Evolutionary conservation across 2,113 vertebrate genomes (phyloP).

Genomic region (Cichladusa arquata): DNA sequence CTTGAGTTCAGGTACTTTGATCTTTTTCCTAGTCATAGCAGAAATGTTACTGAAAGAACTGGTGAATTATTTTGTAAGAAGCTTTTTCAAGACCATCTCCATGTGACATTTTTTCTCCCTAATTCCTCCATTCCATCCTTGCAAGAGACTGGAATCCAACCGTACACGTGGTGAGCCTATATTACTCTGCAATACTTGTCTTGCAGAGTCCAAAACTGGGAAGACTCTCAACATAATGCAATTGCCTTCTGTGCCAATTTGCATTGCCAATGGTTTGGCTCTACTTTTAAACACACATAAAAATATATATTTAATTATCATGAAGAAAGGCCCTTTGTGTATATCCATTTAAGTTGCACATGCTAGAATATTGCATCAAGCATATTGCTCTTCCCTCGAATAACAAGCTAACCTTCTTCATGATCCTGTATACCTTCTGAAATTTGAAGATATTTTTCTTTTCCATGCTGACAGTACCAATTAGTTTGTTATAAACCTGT

Average conservation of each 20-base stretch:
- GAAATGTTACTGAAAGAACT: neutral
- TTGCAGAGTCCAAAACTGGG: neutral
- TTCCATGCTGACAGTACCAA: neutral
- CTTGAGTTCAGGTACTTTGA: neutral
- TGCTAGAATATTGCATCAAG: neutral
- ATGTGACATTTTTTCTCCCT: neutral
- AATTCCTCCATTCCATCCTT: neutral
- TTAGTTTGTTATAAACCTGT: neutral
- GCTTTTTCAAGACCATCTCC: neutral
- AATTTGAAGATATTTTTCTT: neutral
- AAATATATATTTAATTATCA: neutral
- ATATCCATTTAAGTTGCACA: neutral
- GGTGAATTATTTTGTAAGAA: neutral
- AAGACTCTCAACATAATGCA: neutral
- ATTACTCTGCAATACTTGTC: too few species aligned
- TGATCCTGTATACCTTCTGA: neutral
- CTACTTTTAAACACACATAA: neutral
- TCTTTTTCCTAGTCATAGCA: neutral
- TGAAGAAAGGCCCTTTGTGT: neutral
- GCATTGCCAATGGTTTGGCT: neutral
- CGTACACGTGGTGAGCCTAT: rapidly evolving
- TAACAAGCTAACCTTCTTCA: neutral
- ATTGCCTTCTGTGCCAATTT: neutral
- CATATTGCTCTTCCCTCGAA: neutral
- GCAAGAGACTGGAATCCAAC: neutral